Evolutionary conservation across 1,140 invertebrate species (phyloP), one percentile per base, ranked within the genome.

Genomic region (Phymastichus coffea): DNA sequence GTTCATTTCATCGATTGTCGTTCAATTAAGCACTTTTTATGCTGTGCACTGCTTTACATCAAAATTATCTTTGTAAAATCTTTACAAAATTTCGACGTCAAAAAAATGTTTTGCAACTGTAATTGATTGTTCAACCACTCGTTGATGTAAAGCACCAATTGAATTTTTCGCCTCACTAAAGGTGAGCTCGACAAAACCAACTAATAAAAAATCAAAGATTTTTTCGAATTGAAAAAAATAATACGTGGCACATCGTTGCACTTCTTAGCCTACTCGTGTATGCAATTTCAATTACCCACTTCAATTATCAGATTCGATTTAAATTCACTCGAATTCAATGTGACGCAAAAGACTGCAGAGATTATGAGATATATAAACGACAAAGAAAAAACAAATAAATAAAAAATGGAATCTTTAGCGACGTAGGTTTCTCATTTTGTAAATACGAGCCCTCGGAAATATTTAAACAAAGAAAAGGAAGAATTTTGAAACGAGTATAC

Each of bases 321-420:
- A n/a, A 51, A 66, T 63, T 46, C 38, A 59, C 33, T 51, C 62
- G 58, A 65, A 67, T 69, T 58, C 57, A 63, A 65, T 61, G 64
- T 66, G 58, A 66, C 61, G 64, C 61, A 70, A 66, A 69, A 67
- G 66, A 67, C 64, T 67, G 68, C 64, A 70, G 66, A 61, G 26
- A 12, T 44, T 51, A 49, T 49, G 26, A 51, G 51, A 49, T 43
- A 55, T 53, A 47, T 56, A 4, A 28, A 28, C 28, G 28, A 33
- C 6, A 6, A 33, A 6, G 28, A 33, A 7, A 33, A 33, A 33
- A 7, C 44, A 61, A 63, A 55, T 62, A 58, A 63, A 47, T n/a
- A n/a, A n/a, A n/a, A n/a, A n/a, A n/a, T n/a, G 47, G 65, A 49
- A 63, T 65, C 25, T n/a, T 64, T 70, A 67, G 64, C 57, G 51